Evolutionary conservation across 2,113 vertebrate genomes (phyloP), one percentile per base, ranked within the genome.

Genomic region (Myrmecophaga tridactyla): DNA sequence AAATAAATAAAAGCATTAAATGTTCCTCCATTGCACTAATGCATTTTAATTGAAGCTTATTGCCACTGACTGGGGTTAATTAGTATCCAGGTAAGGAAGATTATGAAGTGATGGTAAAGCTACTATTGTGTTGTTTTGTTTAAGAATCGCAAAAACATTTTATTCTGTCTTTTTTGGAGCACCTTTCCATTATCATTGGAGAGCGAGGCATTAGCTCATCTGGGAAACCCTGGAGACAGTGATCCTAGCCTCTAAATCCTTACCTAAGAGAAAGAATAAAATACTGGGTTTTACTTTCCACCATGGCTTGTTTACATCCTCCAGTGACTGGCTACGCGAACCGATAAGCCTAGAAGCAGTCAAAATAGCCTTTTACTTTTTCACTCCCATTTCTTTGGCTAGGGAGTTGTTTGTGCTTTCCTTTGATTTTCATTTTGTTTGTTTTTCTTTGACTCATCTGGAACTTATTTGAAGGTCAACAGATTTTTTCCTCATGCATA

Each of bases 391-490:
- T 85, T 25, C 18, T 81, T 51, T 72, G 36, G 81, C 14, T 62
- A 11, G 27, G 36, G 51, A 80, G 14, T 51, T 81, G 14, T 70
- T 88, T 92, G 90, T 46, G 27, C 67, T 92, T 83, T 81, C 83
- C 34, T 1, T 0, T 25, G 72, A 65, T 53, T 53, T 88, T 94
- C 18, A 86, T 29, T 46, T 93, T 72, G 43, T 83, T 46, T 93
- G 51, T 36, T 97, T 97, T 73, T 41, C 31, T 91, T 31, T 34
- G 67, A 89, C 80, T 78, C 75, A 17, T 69, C 62, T 12, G 51
- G 23, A 67, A 89, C 43, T 65, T 81, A 77, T 77, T 80, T 69
- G 60, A 86, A 94, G 69, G 70, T 96, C 90, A 96, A 69, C 78
- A 51, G 89, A 56, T 31, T 88, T 7, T 53, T 96, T 92, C 87